phyloP scores from a whole-genome alignment of 2,113 vertebrate species.

The Laticauda colubrina region DNA sequence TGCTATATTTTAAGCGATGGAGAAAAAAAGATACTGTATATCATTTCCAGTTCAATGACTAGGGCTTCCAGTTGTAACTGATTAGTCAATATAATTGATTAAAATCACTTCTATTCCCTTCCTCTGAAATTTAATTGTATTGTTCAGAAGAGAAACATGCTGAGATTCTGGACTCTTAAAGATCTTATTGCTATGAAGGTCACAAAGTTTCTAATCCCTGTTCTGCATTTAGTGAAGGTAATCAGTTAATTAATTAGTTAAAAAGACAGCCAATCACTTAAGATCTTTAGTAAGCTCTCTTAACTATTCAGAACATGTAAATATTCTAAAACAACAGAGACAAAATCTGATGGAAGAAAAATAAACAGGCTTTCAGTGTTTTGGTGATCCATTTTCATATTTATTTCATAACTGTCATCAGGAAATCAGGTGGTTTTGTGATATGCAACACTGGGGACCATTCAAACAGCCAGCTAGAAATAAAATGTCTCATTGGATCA shows the following conservation, averaged over 20 bases:
- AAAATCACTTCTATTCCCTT: neutral
- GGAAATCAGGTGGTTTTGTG: neutral
- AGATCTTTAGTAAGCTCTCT: neutral
- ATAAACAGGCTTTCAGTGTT: neutral
- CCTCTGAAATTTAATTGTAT: neutral
- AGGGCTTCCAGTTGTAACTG: slow-evolving; percentile 13
- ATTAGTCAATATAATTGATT: slow-evolving; percentile 26
- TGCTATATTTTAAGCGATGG: neutral
- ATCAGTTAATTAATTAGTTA: slow-evolving; percentile 17
- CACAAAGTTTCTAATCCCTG: neutral
- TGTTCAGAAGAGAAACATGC: neutral
- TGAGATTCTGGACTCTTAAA: slow-evolving; percentile 2
- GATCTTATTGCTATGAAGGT: neutral
- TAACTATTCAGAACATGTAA: slow-evolving; percentile 3
- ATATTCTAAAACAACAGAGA: slow-evolving; percentile 6
- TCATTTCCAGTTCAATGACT: slow-evolving; percentile 2
- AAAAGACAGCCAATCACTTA: neutral
- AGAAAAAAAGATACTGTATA: neutral
- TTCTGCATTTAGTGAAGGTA: neutral
- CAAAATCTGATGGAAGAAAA: neutral
- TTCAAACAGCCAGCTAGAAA: neutral
- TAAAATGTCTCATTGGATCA: neutral
- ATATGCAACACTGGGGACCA: neutral
- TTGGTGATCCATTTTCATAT: neutral
- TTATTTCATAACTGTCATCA: neutral